These are phyloP conservation scores for Drosophila algonquin DNA, from an alignment of 2,888 invertebrate species.

Conservation along the genomic window DNA sequence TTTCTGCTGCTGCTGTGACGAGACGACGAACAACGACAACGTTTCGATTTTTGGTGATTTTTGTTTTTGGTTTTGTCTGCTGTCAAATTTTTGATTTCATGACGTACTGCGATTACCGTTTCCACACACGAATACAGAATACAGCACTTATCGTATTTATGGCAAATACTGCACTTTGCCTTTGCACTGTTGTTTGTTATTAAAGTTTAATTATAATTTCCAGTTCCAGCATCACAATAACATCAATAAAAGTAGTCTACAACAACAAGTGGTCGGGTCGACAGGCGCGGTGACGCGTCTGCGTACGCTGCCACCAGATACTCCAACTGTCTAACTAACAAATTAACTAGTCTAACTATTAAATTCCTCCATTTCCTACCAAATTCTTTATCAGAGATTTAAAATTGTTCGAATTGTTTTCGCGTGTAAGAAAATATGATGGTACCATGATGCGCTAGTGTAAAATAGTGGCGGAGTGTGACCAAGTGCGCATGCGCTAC, in stretches of 20 bases:
- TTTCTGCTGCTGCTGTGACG: background rate
- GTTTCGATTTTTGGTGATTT: background rate
- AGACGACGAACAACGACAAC: background rate
- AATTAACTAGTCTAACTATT: background rate
- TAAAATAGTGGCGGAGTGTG: too few species aligned
- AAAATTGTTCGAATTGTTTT: background rate
- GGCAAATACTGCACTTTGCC: background rate
- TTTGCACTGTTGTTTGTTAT: too few species aligned
- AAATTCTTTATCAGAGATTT: background rate
- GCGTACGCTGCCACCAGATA: background rate
- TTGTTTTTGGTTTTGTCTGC: background rate
- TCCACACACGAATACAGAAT: background rate
- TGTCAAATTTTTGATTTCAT: conserved; percentile 6
- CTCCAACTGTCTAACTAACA: background rate
- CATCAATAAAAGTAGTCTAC: conserved; percentile 25
- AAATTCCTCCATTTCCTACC: background rate
- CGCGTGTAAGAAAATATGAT: background rate
- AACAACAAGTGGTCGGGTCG: conserved; percentile 47
- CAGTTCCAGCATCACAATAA: conserved; percentile 5
- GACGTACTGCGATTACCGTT: conserved; percentile 12
- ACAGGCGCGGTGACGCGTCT: conserved; percentile 8
- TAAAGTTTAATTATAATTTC: background rate
- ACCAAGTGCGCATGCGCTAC: too few species aligned
- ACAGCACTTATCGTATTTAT: background rate
- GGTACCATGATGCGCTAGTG: too few species aligned